Evolutionary conservation across 1,140 invertebrate species (phyloP), one percentile per base, ranked within the genome.

Genomic region (Tetragnatha versicolor): DNA sequence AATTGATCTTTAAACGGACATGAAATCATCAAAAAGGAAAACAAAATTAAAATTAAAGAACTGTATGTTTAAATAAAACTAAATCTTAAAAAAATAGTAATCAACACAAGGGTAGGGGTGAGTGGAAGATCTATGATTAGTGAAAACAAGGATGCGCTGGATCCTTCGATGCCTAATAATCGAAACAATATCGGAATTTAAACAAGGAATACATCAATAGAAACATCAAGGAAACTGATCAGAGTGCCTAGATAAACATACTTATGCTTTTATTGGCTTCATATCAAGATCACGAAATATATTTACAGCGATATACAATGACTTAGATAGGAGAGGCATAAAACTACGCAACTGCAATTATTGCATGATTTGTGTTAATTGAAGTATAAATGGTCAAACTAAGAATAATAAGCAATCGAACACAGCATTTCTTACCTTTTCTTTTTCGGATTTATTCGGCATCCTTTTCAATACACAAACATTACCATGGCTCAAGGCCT

Each of bases 401-500:
- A 27, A n/a, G n/a, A n/a, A n/a, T n/a, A n/a, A n/a, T n/a, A n/a
- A n/a, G n/a, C n/a, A n/a, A 3, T 42, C 27, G 27, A 42, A 20
- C 14, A 17, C 37, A 65, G 25, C 25, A 33, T 42, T 37, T 27
- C 51, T 58, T 25, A 79, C 76, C 76, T 79, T 79, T 79, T 79
- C 76, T 69, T 79, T 79, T 79, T 79, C 65, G 37, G 65, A 79
- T 69, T 79, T 79, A 79, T 79, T 79, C 76, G 76, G 76, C 76
- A 79, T 79, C 42, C 65, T 68, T 51, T 69, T 55, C 76, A 79
- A 68, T 66, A 79, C 76, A 79, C 76, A 79, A 69, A 79, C 76
- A 79, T 79, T 58, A 79, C 76, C 76, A 79, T 68, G 76, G 76
- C 76, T 79, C 76, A 79, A 79, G 76, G 76, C 76, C 76, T 79